Evolutionary conservation across 1,140 invertebrate genomes (phyloP).

Genomic region (Bombus waltoni): DNA sequence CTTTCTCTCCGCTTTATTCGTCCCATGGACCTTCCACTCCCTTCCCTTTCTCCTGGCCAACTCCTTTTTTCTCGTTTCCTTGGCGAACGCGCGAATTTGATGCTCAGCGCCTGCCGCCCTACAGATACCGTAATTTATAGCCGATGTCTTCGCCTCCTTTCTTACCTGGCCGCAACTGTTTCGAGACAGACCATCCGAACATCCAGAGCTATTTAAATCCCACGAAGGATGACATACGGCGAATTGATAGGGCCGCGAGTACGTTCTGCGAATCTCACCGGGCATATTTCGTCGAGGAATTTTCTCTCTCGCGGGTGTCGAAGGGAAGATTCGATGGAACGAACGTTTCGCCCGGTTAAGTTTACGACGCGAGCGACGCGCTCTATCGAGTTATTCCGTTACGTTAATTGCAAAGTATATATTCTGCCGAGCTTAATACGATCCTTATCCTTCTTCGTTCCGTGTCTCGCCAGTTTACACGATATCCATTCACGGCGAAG

Average conservation of each 20-base stretch:
- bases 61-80: neutral
- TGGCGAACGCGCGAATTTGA: slow-evolving; percentile 59
- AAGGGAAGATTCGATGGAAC: neutral
- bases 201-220: slow-evolving; percentile 1
- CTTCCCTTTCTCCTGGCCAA: neutral
- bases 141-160: slow-evolving; percentile 19
- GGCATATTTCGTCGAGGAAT: neutral
- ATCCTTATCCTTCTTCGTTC: too few species aligned
- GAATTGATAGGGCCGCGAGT: neutral
- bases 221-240: neutral
- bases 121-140: slow-evolving; percentile 60
- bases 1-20: slow-evolving; percentile 17
- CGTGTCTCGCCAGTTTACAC: too few species aligned
- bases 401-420: too few species aligned
- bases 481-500: too few species aligned
- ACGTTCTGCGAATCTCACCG: neutral
- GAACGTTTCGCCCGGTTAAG: neutral
- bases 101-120: slow-evolving; percentile 53
- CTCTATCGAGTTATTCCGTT: too few species aligned
- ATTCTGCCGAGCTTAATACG: too few species aligned
- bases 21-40: slow-evolving; percentile 19
- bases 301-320: neutral
- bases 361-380: neutral
- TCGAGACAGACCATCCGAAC: too few species aligned
- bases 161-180: slow-evolving; percentile 7